Evolutionary conservation across 2,797 vertebrate species (phyloP).

Genomic region (Scarus forsteni): DNA sequence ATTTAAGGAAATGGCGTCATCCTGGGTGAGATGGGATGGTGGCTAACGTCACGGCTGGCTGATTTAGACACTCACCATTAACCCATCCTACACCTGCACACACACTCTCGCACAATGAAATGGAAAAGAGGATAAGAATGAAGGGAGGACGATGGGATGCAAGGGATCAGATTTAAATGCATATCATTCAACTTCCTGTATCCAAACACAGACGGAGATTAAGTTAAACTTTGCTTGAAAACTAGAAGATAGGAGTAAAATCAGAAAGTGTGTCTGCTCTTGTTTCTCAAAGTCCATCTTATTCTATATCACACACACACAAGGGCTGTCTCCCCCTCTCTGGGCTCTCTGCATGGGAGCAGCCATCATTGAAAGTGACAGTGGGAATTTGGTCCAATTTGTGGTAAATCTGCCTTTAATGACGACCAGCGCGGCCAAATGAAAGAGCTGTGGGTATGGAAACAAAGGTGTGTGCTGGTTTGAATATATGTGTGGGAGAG

Average conservation of each 20-base stretch:
- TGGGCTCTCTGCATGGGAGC: slow-evolving; percentile 79
- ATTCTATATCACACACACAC: slow-evolving; percentile 36
- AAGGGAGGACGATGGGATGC: background rate
- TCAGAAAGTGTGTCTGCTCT: slow-evolving; percentile 13
- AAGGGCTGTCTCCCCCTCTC: slow-evolving; percentile 50
- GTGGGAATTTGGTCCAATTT: slow-evolving; percentile 98
- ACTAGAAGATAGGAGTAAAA: slow-evolving; percentile 22
- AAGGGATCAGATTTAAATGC: background rate
- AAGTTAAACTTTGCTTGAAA: background rate
- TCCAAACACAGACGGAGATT: background rate
- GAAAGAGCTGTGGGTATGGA: slow-evolving; percentile 91
- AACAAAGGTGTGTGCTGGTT: slow-evolving; percentile 33
- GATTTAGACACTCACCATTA: slow-evolving; percentile 89
- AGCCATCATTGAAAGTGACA: slow-evolving; percentile 97
- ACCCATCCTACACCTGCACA: slow-evolving; percentile 48
- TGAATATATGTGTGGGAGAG: background rate
- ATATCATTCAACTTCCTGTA: background rate
- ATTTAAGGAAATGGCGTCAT: slow-evolving; percentile 90
- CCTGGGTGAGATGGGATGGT: slow-evolving; percentile 84
- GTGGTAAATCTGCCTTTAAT: slow-evolving; percentile 97
- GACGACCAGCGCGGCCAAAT: slow-evolving; percentile 83
- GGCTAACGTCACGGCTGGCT: slow-evolving; percentile 82
- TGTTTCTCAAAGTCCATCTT: slow-evolving; percentile 24
- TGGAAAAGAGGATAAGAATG: background rate
- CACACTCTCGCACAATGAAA: slow-evolving; percentile 24